These are phyloP conservation scores for Camelus bactrianus DNA, from an alignment of 2,113 vertebrate genomes.

Conservation along the genomic window DNA sequence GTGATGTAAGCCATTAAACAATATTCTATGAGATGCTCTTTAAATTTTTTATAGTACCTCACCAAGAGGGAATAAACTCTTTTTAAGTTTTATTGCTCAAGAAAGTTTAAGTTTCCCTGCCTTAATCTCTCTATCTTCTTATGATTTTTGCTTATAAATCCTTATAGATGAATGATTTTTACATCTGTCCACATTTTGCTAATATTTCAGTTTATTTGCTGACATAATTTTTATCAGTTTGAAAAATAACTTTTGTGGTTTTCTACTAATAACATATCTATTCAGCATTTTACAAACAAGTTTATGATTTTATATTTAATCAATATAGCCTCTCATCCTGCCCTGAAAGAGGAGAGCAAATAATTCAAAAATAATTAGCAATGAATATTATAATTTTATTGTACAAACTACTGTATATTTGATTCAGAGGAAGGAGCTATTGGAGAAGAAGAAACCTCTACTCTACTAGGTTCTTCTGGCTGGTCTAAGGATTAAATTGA, in stretches of 20 bases:
- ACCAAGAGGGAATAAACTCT: background rate
- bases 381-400: background rate
- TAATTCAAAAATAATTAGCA: background rate
- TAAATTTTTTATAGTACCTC: background rate
- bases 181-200: background rate
- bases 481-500: background rate
- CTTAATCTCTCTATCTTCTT: background rate
- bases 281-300: background rate
- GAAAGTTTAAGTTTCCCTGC: background rate
- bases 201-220: background rate
- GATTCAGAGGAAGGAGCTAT: background rate
- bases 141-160: background rate
- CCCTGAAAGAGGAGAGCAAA: background rate
- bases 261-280: background rate
- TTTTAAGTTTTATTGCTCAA: background rate
- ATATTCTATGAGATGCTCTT: background rate
- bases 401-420: background rate
- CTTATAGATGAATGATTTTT: background rate
- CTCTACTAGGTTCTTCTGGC: background rate
- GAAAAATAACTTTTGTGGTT: background rate
- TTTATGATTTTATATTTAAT: background rate
- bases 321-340: background rate
- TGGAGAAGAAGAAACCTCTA: background rate
- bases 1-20: background rate
- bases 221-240: background rate